Conservation (phyloP, 2,888 invertebrate species). For the Ormyrus pomaceus region DNA sequence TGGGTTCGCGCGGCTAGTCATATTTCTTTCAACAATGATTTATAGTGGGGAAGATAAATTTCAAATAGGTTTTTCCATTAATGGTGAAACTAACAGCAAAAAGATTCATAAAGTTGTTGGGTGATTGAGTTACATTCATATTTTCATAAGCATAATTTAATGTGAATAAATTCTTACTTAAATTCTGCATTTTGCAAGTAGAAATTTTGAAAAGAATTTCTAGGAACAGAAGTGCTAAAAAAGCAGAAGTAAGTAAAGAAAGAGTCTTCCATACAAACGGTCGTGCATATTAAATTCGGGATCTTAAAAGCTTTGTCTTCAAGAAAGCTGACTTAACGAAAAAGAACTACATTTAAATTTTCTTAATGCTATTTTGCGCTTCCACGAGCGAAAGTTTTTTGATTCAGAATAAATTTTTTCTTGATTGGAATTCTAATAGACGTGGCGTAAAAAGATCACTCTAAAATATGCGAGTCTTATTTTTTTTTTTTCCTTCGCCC, state of each 20-base stretch:
- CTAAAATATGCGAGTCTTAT: slow-evolving; percentile 1
- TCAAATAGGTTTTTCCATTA: too few species aligned
- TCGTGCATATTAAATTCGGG: slow-evolving; percentile 33
- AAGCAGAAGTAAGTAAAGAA: background rate
- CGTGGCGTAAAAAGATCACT: background rate
- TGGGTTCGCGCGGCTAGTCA: too few species aligned
- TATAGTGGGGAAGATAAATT: too few species aligned
- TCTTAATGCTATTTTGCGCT: slow-evolving; percentile 14
- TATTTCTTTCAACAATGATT: too few species aligned
- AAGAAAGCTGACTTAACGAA: slow-evolving; percentile 15
- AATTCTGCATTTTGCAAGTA: too few species aligned
- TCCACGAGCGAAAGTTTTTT: background rate
- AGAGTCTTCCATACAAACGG: slow-evolving; percentile 25
- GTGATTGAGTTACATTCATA: too few species aligned
- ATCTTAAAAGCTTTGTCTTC: slow-evolving; percentile 37
- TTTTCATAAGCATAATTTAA: too few species aligned
- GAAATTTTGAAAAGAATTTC: too few species aligned
- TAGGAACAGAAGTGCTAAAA: too few species aligned
- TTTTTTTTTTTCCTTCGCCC: background rate
- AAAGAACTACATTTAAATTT: slow-evolving; percentile 26
- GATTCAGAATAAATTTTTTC: background rate
- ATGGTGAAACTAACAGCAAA: too few species aligned
- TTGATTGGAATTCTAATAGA: background rate
- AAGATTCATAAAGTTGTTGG: too few species aligned
- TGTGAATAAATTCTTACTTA: too few species aligned